Evolutionary conservation across 2,888 invertebrate species (phyloP), one percentile per base, ranked within the genome.

Genomic region (Aplocera efformata): DNA sequence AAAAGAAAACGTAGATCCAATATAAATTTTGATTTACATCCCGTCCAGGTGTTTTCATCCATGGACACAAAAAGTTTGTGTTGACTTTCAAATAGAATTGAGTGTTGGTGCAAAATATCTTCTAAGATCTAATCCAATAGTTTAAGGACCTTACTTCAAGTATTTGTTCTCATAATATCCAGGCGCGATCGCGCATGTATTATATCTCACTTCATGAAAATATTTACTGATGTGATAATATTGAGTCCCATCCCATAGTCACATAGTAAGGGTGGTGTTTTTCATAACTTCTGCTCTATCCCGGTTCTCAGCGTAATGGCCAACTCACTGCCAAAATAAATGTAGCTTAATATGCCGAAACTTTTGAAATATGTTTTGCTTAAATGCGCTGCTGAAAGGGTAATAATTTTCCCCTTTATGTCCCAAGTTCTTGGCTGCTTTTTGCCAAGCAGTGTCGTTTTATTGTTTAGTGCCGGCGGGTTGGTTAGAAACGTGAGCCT

Each of bases 281-380:
- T 74, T 77, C 79, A 77, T 77, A 78, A 72, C 67, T 70, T 60
- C 62, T 54, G 60, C 65, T 58, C 57, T 50, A 54, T 57, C 58
- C 62, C 56, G 67, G 62, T 67, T 65, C 69, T 57, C 61, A 42
- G 63, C 71, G 74, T 84, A 85, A 86, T 82, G 74, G 84, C 68
- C 68, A 65, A 79, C 81, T 79, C 80, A 77, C 80, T 86, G 86
- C 88, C 88, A 88, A 86, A 88, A 86, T 84, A 85, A 85, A 86
- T 85, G 84, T 83, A 83, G 82, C 85, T 81, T 86, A 86, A 86
- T 86, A 85, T 79, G 82, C 77, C 72, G 77, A 83, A 86, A 88
- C 80, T 86, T 86, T 80, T 85, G 86, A 86, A 88, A 85, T 86
- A 88, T 86, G 86, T 70, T 78, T 63, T 68, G 77, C 78, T 80